These are phyloP conservation scores for Agriopis aurantiaria DNA, from an alignment of 2,888 invertebrate genomes.

Conservation along the genomic window DNA sequence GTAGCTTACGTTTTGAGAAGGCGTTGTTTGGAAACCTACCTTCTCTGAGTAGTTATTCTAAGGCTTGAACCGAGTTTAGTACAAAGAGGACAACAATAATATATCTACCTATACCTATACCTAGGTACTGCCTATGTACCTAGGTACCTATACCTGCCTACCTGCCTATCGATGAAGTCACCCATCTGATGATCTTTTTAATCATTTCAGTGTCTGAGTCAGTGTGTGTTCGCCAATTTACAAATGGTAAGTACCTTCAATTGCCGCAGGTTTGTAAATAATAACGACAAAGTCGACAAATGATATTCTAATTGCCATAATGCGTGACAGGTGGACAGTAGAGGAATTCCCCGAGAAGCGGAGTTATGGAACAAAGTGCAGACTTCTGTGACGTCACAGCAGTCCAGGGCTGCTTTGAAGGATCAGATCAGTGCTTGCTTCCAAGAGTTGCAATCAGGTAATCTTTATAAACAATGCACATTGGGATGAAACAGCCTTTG, in stretches of 20 bases:
- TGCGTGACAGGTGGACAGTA: constrained; percentile 69
- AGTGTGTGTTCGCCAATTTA: constrained; percentile 82
- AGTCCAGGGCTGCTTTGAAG: constrained; percentile 68
- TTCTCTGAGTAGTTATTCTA: too few species aligned
- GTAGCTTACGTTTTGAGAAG: too few species aligned
- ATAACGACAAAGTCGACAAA: not conserved
- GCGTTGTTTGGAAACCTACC: too few species aligned
- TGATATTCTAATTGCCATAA: constrained; percentile 1
- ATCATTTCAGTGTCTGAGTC: constrained; percentile 80
- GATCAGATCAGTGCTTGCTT: constrained; percentile 79
- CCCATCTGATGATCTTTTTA: constrained; percentile 28
- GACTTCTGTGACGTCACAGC: constrained; percentile 74
- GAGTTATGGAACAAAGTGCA: constrained; percentile 78
- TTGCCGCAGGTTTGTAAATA: not conserved
- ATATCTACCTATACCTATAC: too few species aligned
- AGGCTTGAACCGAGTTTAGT: too few species aligned
- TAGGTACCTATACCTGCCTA: too few species aligned
- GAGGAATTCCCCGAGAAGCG: constrained; percentile 78
- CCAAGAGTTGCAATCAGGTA: constrained; percentile 78
- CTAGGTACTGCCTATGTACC: too few species aligned
- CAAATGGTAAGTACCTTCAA: constrained; percentile 74
- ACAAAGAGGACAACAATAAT: too few species aligned
- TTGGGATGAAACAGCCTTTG: too few species aligned
- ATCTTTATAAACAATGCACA: not conserved
- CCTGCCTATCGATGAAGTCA: not conserved